Evolutionary conservation across 1,140 invertebrate species (phyloP).

Genomic region (Chelonus insularis): DNA sequence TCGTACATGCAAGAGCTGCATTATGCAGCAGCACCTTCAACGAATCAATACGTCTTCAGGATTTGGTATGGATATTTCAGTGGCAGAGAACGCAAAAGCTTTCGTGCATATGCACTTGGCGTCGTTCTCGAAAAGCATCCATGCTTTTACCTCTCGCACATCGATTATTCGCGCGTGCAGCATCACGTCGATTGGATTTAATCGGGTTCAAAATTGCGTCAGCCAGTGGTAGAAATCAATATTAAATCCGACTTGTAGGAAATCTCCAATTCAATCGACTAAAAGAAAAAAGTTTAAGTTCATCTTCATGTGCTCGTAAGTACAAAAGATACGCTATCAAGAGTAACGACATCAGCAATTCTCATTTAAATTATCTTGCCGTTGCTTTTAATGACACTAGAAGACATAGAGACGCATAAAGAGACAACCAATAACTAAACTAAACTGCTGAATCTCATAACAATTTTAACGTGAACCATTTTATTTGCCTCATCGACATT

Average conservation of each 20-base stretch:
- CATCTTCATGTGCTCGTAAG: not conserved
- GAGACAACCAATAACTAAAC: slow-evolving; percentile 10
- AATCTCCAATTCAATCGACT: slow-evolving; percentile 4
- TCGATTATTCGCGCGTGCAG: not conserved
- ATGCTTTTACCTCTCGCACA: not conserved
- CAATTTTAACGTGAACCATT: not conserved
- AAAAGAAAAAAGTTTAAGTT: not conserved
- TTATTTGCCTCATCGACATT: not conserved
- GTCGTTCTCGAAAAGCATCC: slow-evolving; percentile 5
- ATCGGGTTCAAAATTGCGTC: slow-evolving; percentile 10
- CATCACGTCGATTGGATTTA: slow-evolving; percentile 12
- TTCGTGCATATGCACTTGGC: not conserved
- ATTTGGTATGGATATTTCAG: slow-evolving; percentile 6
- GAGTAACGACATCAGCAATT: slow-evolving; percentile 11
- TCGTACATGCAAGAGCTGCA: not conserved
- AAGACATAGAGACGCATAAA: not conserved
- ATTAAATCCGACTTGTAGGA: slow-evolving; percentile 2
- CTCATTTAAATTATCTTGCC: slow-evolving; percentile 18
- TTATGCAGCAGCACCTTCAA: not conserved
- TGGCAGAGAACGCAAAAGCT: not conserved
- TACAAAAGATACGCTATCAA: not conserved
- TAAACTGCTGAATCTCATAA: not conserved
- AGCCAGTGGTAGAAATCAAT: not conserved
- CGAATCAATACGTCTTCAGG: not conserved
- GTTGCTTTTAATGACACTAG: slow-evolving; percentile 8